A percentile compares a stretch with the other conserved stretches of the same genome.
Evolutionary conservation across 2,113 vertebrate genomes (phyloP).

Genomic region (Anoura caudifer): DNA sequence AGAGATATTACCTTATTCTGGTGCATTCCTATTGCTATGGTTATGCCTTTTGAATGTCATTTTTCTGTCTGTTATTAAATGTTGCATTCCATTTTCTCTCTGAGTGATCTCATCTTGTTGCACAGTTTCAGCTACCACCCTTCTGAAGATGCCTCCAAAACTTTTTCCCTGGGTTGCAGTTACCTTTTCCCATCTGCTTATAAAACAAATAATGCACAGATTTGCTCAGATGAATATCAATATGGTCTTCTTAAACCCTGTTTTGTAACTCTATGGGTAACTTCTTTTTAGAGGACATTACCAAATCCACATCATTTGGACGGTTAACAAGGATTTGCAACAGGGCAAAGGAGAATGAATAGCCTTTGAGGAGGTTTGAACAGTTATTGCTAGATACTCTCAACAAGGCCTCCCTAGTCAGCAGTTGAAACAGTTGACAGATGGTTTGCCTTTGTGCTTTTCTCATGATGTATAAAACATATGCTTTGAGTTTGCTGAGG

Average conservation of each 20-base stretch:
- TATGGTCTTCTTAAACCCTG: background rate
- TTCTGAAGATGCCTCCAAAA: background rate
- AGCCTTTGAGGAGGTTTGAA: background rate
- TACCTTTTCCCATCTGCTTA: background rate
- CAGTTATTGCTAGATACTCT: background rate
- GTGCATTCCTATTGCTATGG: background rate
- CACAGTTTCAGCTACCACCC: background rate
- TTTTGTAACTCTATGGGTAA: background rate
- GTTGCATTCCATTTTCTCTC: background rate
- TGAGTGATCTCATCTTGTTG: background rate
- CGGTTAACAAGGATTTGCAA: background rate
- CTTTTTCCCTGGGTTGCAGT: background rate
- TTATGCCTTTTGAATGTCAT: background rate
- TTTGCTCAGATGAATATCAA: background rate
- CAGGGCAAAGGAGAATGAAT: background rate
- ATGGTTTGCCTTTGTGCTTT: constrained; percentile 9
- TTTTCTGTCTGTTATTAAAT: background rate
- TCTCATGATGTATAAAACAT: constrained; percentile 26
- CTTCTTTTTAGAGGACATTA: background rate
- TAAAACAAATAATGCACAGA: background rate
- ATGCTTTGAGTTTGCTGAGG: constrained; percentile 67
- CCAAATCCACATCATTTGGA: background rate
- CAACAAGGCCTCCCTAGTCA: background rate
- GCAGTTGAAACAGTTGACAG: constrained; percentile 28
- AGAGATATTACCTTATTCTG: background rate